Conservation (phyloP, 2,888 invertebrate species). For the Hymenopus coronatus region DNA sequence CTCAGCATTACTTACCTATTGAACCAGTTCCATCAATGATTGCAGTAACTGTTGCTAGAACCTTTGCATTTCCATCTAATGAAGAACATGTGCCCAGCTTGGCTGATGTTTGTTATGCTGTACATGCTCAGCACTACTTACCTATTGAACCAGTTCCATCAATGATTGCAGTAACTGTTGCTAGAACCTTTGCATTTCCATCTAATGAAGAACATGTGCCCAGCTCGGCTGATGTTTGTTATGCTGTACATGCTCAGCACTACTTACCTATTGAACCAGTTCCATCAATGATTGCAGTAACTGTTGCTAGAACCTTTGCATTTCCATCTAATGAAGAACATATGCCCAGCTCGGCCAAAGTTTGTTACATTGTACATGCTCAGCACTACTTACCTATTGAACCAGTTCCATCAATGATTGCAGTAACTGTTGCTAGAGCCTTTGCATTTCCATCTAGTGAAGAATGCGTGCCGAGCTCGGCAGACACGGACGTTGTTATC, state of each 20-base stretch:
- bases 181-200: constrained; percentile 85
- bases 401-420: constrained; percentile 96
- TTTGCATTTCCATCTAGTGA: constrained; percentile 79
- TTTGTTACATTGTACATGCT: no score
- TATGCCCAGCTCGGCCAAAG: constrained; percentile 86
- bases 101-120: no score
- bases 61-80: no score
- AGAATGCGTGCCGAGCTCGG: constrained; percentile 88
- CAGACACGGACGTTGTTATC: constrained; percentile 94
- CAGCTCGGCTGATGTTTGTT: no score
- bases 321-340: constrained; percentile 82
- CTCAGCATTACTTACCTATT: constrained; percentile 55
- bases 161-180: constrained; percentile 96
- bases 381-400: constrained; percentile 63
- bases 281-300: constrained; percentile 97
- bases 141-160: constrained; percentile 93
- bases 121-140: no score
- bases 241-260: no score
- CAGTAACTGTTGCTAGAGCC: constrained; percentile 94
- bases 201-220: no score
- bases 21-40: constrained; percentile 97
- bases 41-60: constrained; percentile 94
- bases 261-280: constrained; percentile 79
- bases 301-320: constrained; percentile 88
- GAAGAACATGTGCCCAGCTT: no score